Evolutionary conservation across 1,140 invertebrate species (phyloP), one percentile per base, ranked within the genome.

Genomic region (Macrosteles quadrilineatus): DNA sequence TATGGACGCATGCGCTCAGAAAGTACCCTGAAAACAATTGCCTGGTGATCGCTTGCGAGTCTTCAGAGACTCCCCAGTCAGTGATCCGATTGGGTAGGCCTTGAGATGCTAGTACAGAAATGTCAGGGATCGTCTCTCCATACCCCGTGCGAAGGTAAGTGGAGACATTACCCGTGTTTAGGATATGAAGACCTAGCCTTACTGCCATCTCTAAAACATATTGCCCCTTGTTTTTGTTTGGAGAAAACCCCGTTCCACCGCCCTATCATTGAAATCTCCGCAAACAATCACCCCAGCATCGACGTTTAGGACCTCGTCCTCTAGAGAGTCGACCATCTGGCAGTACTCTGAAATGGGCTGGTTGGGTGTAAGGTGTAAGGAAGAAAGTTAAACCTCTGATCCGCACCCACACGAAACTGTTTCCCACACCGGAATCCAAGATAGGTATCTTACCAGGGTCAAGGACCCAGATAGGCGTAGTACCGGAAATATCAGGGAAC

Each of bases 1-100:
- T 50, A 3, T 50, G 47, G 47, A 50, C n/a, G 4, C 47, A 6
- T 4, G 4, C 14, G 6, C 47, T 50, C 47, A n/a, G 47, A 50
- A 50, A 50, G 47, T 9, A 50, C 47, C 47, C n/a, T 50, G n/a
- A 50, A 50, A 11, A 50, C 4, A 21, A 50, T 50, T 4, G 47
- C 47, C 47, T 50, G 47, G 47, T 50, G 47, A n/a, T 50, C 47
- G 4, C 47, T 50, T 4, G 47, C 47, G n/a, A 50, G 47, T 50
- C 21, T 19, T 50, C 47, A 50, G 4, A 50, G 47, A 11, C 47
- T 36, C 14, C 4, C 32, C 32, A 50, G 47, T 50, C 14, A n/a
- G 47, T n/a, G 21, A 50, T 50, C 47, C 47, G 47, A 4, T 17
- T 4, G 47, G 47, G 3, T 3, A 50, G 4, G 4, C 47, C 47